Conservation (phyloP, 2,888 invertebrate genomes). For the Elysia crispata region DNA sequence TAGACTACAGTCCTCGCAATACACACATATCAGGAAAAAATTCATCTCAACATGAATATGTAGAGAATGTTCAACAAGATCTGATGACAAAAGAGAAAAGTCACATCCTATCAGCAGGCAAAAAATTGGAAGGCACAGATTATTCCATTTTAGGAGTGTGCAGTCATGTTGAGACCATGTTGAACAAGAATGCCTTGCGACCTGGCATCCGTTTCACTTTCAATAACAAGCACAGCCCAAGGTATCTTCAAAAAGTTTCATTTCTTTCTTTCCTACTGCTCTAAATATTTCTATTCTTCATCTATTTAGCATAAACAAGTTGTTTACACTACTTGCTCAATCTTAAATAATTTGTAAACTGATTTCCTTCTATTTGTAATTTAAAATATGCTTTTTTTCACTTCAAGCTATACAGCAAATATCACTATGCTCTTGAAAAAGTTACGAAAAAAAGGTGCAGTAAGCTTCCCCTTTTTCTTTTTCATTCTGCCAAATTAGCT, state of each 20-base stretch:
- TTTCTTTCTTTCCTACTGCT: no score
- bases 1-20: not conserved
- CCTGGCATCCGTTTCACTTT: slow-evolving; percentile 62
- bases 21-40: no score
- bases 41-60: not conserved
- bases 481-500: no score
- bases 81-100: no score
- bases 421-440: no score
- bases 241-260: no score
- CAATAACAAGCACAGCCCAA: slow-evolving; percentile 44
- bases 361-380: not conserved
- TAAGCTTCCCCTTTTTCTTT: no score
- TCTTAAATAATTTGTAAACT: not conserved
- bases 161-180: slow-evolving; percentile 71
- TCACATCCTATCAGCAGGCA: no score
- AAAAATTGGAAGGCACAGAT: slow-evolving; percentile 56
- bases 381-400: no score
- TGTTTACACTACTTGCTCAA: not conserved
- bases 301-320: not conserved
- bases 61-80: no score
- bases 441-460: no score
- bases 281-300: not conserved
- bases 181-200: slow-evolving; percentile 68
- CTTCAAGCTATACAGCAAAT: no score
- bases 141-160: slow-evolving; percentile 72